Evolutionary conservation across 2,113 vertebrate genomes (phyloP).

Genomic region (Pelecanus crispus): DNA sequence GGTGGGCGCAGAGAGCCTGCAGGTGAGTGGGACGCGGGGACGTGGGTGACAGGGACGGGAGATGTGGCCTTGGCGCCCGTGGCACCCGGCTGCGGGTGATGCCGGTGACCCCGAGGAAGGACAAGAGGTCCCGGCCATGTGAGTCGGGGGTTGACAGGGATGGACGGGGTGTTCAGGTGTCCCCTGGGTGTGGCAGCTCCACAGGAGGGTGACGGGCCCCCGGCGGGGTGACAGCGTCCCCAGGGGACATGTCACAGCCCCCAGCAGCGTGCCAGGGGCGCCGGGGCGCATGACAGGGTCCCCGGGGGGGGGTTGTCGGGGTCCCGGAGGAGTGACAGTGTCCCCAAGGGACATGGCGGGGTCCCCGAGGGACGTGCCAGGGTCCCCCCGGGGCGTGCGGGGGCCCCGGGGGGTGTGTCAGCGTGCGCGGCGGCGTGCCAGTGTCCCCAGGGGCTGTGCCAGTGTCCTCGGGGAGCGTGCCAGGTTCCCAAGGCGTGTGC

Average conservation of each 20-base stretch:
- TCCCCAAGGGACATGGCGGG: neutral
- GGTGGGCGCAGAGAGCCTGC: neutral
- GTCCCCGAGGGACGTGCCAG: too few relatives aligned
- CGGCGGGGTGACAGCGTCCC: neutral
- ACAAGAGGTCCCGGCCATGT: neutral
- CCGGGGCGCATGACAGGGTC: neutral
- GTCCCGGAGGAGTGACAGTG: neutral
- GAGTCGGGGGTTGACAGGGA: neutral
- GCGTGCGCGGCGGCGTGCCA: neutral
- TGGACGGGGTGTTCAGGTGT: neutral
- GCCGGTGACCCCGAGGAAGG: neutral
- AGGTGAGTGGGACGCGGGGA: neutral
- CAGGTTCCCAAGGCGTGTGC: neutral
- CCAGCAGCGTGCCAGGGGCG: neutral
- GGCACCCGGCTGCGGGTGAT: neutral
- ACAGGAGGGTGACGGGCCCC: neutral
- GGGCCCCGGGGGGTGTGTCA: neutral
- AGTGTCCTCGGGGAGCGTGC: neutral
- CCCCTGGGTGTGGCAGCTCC: too few relatives aligned
- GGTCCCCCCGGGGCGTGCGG: neutral
- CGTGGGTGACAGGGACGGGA: accelerated
- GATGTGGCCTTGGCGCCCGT: accelerated
- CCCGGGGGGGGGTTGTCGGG: accelerated
- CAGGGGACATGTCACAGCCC: accelerated
- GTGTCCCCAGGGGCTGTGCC: neutral